Conservation (phyloP, 2,113 vertebrate genomes). For the Zosterops hypoxanthus region DNA sequence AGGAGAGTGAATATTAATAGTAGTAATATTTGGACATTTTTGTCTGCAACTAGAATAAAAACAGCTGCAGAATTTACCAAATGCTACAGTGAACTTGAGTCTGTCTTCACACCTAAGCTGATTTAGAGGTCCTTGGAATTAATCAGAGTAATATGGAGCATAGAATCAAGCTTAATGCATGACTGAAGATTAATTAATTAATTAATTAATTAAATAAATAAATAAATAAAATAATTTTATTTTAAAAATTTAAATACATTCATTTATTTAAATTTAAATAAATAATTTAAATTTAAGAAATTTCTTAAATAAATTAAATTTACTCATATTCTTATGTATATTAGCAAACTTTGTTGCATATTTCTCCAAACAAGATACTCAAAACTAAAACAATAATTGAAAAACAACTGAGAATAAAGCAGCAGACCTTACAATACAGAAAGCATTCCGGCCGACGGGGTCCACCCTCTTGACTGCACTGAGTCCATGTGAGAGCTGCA, state of each 20-base stretch:
- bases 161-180: not conserved
- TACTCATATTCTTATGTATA: not conserved
- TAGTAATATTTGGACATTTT: not conserved
- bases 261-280: no score
- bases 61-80: not conserved
- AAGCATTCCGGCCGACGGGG: constrained; percentile 78
- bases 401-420: not conserved
- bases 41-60: not conserved
- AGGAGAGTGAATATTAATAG: not conserved
- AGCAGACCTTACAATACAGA: constrained; percentile 81
- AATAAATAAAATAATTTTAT: no score
- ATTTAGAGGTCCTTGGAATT: not conserved
- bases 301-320: not conserved
- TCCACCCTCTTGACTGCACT: constrained; percentile 53
- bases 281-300: no score
- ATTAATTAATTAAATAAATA: no score
- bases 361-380: not conserved
- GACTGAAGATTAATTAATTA: not conserved
- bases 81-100: not conserved
- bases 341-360: not conserved
- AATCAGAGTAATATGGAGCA: not conserved
- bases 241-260: no score
- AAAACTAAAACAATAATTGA: not conserved
- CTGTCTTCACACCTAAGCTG: not conserved
- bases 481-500: constrained; percentile 73